A percentile compares a stretch with the other conserved stretches of the same genome.
Conservation (phyloP, 2,888 invertebrate genomes). For the Cotesia congregata region DNA sequence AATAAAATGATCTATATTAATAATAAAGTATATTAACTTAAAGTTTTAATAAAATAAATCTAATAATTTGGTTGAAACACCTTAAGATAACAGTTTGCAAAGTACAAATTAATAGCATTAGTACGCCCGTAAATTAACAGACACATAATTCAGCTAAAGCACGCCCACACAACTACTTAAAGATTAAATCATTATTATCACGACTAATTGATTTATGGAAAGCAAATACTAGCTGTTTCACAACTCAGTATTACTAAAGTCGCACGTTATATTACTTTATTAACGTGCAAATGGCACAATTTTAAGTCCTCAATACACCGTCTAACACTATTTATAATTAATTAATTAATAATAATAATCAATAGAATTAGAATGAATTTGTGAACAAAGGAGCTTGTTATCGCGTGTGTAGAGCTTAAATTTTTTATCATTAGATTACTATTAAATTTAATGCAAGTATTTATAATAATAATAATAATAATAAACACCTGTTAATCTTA, state of each 20-base stretch:
- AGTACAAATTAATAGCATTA: conserved; percentile 16
- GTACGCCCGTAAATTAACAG: background rate
- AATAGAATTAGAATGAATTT: conserved; percentile 16
- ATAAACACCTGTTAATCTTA: conserved; percentile 8
- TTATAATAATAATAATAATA: conserved; percentile 2
- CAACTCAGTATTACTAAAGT: background rate
- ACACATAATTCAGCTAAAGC: background rate
- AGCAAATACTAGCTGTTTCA: background rate
- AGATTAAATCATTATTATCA: conserved; percentile 1
- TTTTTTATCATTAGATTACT: background rate
- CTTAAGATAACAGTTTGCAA: background rate
- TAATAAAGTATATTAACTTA: too few species aligned
- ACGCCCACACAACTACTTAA: conserved; percentile 1
- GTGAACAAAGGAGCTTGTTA: conserved; percentile 45
- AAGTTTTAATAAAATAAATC: too few species aligned
- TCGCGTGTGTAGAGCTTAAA: conserved; percentile 20
- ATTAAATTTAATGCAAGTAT: conserved; percentile 21
- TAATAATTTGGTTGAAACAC: too few species aligned
- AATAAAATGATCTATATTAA: too few species aligned
- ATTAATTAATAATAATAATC: conserved; percentile 3
- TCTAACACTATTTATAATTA: background rate
- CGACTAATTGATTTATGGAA: background rate
- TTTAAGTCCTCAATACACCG: background rate
- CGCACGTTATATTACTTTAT: background rate
- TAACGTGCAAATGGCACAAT: conserved; percentile 1